A percentile compares a stretch with the other conserved stretches of the same genome.
Evolutionary conservation across 2,888 invertebrate species (phyloP).

Genomic region (Stramonita haemastoma): DNA sequence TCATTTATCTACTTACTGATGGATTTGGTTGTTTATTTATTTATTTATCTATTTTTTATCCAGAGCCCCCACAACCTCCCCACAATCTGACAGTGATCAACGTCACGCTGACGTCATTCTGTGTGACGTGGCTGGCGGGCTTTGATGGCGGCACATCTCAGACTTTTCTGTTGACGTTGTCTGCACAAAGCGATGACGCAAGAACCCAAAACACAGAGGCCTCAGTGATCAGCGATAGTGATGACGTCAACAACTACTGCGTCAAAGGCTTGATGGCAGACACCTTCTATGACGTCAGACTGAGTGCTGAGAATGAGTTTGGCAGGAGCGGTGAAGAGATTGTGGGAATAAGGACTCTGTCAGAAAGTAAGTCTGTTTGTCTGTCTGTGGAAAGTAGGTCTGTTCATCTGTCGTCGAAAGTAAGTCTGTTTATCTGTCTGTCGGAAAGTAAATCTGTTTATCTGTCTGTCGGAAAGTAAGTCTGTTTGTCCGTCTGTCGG

Average conservation of each 20-base stretch:
- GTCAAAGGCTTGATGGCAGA: not conserved
- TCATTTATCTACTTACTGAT: too few species aligned
- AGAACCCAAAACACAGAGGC: not conserved
- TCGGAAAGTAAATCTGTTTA: too few species aligned
- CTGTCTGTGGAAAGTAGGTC: too few species aligned
- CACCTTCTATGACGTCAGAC: not conserved
- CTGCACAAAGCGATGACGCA: not conserved
- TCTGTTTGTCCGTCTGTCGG: too few species aligned
- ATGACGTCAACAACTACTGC: not conserved
- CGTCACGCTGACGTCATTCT: slow-evolving; percentile 6
- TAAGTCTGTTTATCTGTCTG: too few species aligned
- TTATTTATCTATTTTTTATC: not conserved
- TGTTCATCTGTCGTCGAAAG: too few species aligned
- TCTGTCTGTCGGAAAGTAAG: too few species aligned
- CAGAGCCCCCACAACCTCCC: slow-evolving; percentile 7
- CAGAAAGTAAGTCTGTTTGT: not conserved
- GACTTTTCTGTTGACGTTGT: slow-evolving; percentile 16
- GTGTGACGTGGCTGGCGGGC: not conserved
- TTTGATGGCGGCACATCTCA: not conserved
- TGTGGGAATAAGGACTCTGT: not conserved
- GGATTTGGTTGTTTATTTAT: too few species aligned
- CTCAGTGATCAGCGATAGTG: not conserved
- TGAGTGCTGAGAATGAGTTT: not conserved
- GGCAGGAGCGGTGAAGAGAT: not conserved
- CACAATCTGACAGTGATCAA: not conserved